Conservation (phyloP, 1,140 invertebrate genomes). For the Vanessa tameamea region DNA sequence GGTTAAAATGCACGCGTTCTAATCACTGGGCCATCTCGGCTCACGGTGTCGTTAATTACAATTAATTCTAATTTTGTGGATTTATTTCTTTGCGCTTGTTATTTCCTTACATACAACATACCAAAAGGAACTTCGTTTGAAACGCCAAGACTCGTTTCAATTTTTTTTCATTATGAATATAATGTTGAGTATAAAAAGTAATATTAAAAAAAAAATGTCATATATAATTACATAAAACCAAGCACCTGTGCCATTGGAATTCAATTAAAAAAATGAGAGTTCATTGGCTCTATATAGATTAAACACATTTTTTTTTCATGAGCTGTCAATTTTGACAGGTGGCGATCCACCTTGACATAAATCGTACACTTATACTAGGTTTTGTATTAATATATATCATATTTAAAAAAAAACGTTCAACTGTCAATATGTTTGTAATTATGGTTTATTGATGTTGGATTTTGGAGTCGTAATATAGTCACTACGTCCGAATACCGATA, state of each 20-base stretch:
- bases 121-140: no score
- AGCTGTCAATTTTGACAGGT: conserved; percentile 21
- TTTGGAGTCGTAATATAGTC: no score
- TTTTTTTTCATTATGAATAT: no score
- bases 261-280: neutral
- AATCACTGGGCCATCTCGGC: no score
- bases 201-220: neutral
- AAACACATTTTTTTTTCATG: conserved; percentile 14
- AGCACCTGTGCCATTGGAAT: neutral
- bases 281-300: neutral
- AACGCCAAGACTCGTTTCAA: no score
- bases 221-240: neutral
- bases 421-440: neutral
- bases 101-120: no score
- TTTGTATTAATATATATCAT: conserved; percentile 8
- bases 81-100: no score
- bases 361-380: conserved; percentile 1
- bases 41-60: no score
- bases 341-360: conserved; percentile 23
- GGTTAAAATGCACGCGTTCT: no score
- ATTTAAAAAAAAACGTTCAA: conserved; percentile 1
- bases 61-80: no score
- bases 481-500: no score
- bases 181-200: neutral
- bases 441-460: neutral